Evolutionary conservation across 2,888 invertebrate species (phyloP).

Genomic region (Harpalus rufipes): DNA sequence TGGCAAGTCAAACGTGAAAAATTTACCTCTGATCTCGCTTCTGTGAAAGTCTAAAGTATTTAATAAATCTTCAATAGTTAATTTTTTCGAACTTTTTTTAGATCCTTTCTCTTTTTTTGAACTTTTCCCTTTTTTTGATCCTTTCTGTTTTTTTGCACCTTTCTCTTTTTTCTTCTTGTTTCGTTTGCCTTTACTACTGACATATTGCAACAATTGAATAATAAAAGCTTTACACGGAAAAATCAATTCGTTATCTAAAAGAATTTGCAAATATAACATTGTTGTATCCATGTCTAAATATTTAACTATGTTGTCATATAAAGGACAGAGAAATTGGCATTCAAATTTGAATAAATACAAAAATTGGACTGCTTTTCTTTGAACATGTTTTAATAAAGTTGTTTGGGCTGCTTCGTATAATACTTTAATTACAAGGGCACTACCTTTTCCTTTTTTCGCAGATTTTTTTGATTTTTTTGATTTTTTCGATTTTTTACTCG

Average conservation of each 20-base stretch:
- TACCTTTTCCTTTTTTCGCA: slow-evolving; percentile 59
- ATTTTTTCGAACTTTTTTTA: background rate
- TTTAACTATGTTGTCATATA: slow-evolving; percentile 70
- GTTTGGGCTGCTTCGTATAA: slow-evolving; percentile 69
- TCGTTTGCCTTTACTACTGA: slow-evolving; percentile 68
- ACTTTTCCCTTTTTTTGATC: background rate
- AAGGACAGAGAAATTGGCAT: slow-evolving; percentile 69
- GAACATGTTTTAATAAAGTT: slow-evolving; percentile 69
- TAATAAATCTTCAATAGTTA: slow-evolving; percentile 4
- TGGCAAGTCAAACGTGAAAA: background rate
- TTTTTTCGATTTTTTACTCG: slow-evolving; percentile 29
- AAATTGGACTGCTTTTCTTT: slow-evolving; percentile 70
- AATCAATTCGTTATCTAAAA: slow-evolving; percentile 70
- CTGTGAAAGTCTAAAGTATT: slow-evolving; percentile 9
- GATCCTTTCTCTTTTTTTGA: no score
- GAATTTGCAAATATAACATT: slow-evolving; percentile 70
- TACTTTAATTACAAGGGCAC: slow-evolving; percentile 68
- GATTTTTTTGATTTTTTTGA: slow-evolving; percentile 19
- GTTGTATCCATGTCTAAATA: slow-evolving; percentile 71
- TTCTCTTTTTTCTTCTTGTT: slow-evolving; percentile 59
- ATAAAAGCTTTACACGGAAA: slow-evolving; percentile 68
- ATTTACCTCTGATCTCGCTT: background rate
- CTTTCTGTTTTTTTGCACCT: slow-evolving; percentile 20
- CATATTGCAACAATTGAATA: slow-evolving; percentile 64
- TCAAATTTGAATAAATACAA: slow-evolving; percentile 72